A percentile compares a stretch with the other conserved stretches of the same genome.
Evolutionary conservation across 2,888 invertebrate genomes (phyloP).

Genomic region (Eudasyphora cyanicolor): DNA sequence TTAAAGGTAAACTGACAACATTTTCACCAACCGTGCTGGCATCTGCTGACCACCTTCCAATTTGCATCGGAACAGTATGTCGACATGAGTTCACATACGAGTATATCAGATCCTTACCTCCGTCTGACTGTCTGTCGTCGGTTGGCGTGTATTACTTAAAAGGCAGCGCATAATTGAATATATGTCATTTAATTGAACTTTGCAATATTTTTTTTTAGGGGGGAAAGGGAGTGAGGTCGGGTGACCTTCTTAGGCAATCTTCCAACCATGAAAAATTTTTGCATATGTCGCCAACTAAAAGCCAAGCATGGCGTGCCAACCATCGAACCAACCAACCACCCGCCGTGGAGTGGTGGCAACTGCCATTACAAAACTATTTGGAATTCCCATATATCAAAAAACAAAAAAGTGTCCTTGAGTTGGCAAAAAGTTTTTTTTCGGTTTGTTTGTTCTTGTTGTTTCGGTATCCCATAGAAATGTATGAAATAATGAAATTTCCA

Average conservation of each 20-base stretch:
- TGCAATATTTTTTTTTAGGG: background rate
- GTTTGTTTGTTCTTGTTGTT: background rate
- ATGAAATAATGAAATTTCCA: constrained; percentile 25
- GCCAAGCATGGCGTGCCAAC: background rate
- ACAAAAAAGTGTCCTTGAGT: constrained; percentile 24
- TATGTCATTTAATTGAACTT: background rate
- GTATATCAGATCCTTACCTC: too few species aligned
- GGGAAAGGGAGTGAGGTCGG: too few species aligned
- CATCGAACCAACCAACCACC: background rate
- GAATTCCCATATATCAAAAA: constrained; percentile 21
- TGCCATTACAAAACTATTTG: constrained; percentile 17
- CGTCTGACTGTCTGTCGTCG: too few species aligned
- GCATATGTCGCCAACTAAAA: constrained; percentile 8
- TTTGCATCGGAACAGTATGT: too few species aligned
- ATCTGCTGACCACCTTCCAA: too few species aligned
- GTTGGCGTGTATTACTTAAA: too few species aligned
- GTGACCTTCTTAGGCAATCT: constrained; percentile 6
- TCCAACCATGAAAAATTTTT: constrained; percentile 8
- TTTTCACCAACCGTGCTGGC: too few species aligned
- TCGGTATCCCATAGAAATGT: background rate
- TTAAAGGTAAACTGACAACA: too few species aligned
- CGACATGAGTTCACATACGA: too few species aligned
- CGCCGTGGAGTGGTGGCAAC: background rate
- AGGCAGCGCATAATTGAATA: too few species aligned
- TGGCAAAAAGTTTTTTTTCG: constrained; percentile 48